phyloP scores from a whole-genome alignment of 2,113 vertebrate species.

The Myiozetetes cayanensis region DNA sequence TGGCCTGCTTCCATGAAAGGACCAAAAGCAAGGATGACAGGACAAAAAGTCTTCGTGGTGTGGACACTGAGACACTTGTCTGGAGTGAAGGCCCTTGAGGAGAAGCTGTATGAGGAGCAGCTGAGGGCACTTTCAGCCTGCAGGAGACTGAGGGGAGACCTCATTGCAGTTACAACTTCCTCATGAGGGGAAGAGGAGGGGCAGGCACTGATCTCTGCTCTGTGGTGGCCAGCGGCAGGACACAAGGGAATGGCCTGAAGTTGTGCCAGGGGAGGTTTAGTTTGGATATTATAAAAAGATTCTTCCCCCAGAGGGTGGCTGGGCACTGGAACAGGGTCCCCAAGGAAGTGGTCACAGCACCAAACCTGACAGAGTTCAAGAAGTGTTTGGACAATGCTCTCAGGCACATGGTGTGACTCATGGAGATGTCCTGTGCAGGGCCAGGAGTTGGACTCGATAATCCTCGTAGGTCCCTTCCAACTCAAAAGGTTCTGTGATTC shows the following conservation, averaged over 20 bases:
- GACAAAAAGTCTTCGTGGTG: fast-evolving
- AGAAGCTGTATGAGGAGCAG: background rate
- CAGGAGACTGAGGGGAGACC: background rate
- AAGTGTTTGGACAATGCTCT: background rate
- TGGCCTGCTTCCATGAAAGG: background rate
- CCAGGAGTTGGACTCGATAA: background rate
- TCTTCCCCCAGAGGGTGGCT: fast-evolving
- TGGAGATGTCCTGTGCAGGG: background rate
- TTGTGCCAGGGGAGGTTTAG: background rate
- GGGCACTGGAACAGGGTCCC: background rate
- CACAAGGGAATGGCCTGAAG: background rate
- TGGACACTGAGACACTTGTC: fast-evolving
- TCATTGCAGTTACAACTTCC: background rate
- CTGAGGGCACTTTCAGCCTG: background rate
- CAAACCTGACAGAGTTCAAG: background rate
- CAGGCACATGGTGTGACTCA: background rate
- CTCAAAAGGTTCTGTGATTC: background rate
- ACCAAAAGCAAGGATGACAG: background rate
- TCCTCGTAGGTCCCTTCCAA: background rate
- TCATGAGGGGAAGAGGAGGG: background rate
- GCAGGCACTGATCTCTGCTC: background rate
- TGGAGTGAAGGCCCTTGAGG: background rate
- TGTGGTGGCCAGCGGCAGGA: background rate
- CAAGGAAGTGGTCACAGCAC: background rate
- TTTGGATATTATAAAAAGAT: background rate